Base-by-base conservation (phyloP, 1,140 invertebrate genomes). In the Bombus sylvicola region DNA sequence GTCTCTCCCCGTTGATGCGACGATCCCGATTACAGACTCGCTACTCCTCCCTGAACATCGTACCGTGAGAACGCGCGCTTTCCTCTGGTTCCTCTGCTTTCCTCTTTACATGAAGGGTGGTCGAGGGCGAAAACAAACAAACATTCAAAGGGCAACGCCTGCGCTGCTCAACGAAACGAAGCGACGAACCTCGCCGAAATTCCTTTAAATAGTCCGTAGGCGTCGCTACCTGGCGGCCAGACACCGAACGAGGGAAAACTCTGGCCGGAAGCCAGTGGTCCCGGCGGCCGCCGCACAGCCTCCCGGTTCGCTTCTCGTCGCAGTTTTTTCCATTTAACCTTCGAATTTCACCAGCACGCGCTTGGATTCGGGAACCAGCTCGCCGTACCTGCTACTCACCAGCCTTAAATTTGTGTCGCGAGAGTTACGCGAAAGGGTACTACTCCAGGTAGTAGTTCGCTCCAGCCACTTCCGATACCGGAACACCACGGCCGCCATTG, bases 131-230 rank as follows among this genome's bases (percentile, higher is more conserved):
- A 86, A 91, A 88, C 66, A 92, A 89, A 93, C 89, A 93, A 90
- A 91, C 88, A 92, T 90, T 91, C 88, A 92, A 91, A 91, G 90
- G 93, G 91, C 94, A 95, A 95, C 94, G 94, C 93, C 94, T 94
- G 94, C 94, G 94, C 92, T 94, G 93, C 94, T 94, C 92, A 93
- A 94, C 94, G 93, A 95, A 94, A 95, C 94, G 95, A 95, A 94
- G 94, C 94, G 91, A 93, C 91, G 92, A 92, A 87, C 89, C 88
- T 88, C 85, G 89, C 88, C 88, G 92, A 92, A 93, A 93, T 92
- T 94, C 91, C 89, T 92, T 95, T 95, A 95, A 95, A 95, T 95
- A 95, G 94, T 93, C 92, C 93, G 91, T 92, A 87, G 86, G 89
- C 92, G 92, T 93, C 92, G 94, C 94, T 91, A 94, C 90, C 93